Conservation (phyloP, 2,113 vertebrate genomes). For the Pomatorhinus ruficollis region DNA sequence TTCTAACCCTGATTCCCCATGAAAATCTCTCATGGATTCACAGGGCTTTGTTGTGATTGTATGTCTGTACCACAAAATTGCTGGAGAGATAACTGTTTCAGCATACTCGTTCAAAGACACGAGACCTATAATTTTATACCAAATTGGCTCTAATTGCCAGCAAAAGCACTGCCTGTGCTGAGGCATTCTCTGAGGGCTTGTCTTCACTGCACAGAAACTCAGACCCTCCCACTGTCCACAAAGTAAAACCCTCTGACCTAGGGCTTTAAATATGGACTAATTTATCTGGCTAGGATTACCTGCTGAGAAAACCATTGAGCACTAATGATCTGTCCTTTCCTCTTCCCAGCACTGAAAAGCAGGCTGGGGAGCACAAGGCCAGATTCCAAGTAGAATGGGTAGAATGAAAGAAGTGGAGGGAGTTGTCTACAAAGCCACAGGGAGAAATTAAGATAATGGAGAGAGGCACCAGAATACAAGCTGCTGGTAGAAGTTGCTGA, state of each 20-base stretch:
- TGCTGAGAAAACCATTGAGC: conserved; percentile 41
- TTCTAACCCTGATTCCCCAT: background rate
- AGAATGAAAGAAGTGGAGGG: background rate
- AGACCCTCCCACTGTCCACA: conserved; percentile 15
- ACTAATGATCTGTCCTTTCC: conserved; percentile 40
- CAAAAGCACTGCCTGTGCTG: background rate
- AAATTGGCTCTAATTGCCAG: conserved; percentile 49
- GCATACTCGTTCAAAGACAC: background rate
- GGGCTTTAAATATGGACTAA: conserved; percentile 28
- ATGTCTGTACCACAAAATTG: conserved; percentile 32
- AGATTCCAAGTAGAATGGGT: background rate
- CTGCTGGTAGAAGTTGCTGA: background rate
- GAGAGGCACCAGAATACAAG: background rate
- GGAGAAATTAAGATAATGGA: background rate
- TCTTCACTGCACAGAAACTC: background rate
- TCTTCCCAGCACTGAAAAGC: background rate
- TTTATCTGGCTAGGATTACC: conserved; percentile 44
- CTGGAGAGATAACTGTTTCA: conserved; percentile 42
- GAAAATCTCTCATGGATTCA: conserved; percentile 11
- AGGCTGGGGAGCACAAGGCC: background rate
- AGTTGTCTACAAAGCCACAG: conserved; percentile 1
- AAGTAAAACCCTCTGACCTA: conserved; percentile 40
- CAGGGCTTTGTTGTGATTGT: background rate
- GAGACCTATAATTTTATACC: conserved; percentile 53
- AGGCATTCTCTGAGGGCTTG: background rate